Evolutionary conservation across 2,113 vertebrate genomes (phyloP).

Genomic region (Acanthisitta chloris): DNA sequence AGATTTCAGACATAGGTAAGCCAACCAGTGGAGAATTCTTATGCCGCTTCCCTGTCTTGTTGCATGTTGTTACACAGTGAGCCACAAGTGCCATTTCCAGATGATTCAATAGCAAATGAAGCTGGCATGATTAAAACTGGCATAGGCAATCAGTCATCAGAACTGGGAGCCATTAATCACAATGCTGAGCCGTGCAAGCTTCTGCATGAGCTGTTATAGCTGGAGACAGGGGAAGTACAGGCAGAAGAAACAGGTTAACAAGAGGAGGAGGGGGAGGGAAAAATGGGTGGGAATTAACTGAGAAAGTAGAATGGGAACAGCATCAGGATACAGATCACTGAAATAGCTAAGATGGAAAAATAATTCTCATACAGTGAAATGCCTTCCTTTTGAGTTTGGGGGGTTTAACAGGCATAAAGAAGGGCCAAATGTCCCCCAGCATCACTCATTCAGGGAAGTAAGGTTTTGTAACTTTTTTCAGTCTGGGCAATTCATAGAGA

Average conservation of each 20-base stretch:
- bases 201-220: background rate
- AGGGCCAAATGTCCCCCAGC: background rate
- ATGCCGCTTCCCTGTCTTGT: conserved; percentile 67
- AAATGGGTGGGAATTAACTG: background rate
- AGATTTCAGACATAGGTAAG: conserved; percentile 99
- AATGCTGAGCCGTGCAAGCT: background rate
- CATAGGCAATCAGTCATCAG: conserved; percentile 35
- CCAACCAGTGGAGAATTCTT: conserved; percentile 70
- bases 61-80: conserved; percentile 71
- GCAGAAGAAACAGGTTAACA: background rate
- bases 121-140: conserved; percentile 48
- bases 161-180: conserved; percentile 54
- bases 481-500: background rate
- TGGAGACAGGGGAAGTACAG: background rate
- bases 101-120: conserved; percentile 52
- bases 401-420: background rate
- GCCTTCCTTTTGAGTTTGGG: background rate
- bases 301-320: background rate
- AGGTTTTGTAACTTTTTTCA: background rate
- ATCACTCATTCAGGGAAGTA: background rate
- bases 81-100: conserved; percentile 53
- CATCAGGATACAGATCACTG: background rate
- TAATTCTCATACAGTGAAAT: background rate
- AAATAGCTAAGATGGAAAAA: background rate
- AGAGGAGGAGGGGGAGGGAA: background rate